Evolutionary conservation across 2,797 vertebrate genomes (phyloP), one percentile per base, ranked within the genome.

Genomic region (Crax fasciolata): DNA sequence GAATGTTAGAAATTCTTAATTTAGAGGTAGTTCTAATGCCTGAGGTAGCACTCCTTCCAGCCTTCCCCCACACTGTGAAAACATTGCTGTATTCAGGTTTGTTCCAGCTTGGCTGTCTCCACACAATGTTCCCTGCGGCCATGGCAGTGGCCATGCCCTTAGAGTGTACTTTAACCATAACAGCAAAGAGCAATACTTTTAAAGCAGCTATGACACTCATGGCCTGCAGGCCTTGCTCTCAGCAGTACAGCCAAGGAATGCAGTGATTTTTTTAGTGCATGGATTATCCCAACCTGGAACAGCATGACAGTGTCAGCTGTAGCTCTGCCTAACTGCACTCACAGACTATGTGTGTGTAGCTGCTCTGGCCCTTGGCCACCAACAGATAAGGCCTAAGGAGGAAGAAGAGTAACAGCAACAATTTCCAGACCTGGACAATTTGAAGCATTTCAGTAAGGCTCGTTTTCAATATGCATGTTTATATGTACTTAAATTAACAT

Each of bases 51-150:
- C 3, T 27, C 23, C 43, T 86, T 55, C 15, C 39, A 84, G 30
- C 32, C 68, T 77, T 61, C 2, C 13, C 21, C 32, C 3, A 16
- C 0, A 63, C 0, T 25, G 41, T 85, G 66, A 48, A 59, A 71
- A 63, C 32, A 77, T 5, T 43, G 20, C 39, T 61, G 0, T 0
- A 0, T 1, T 57, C 24, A 28, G 32, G 11, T 77, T 85, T 79
- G 13, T 19, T 77, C 30, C 84, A 61, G 6, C 32, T 74, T 72
- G 15, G 14, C 14, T 74, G 35, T 17, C 52, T 52, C 66, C 27
- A 27, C 16, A 20, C 0, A 0, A 49, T 21, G 51, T 41, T 71
- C 19, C 59, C 43, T 20, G 6, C 0, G 2, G 48, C 72, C 2
- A 5, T 6, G 15, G 74, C 73, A 80, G 43, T 18, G 55, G 30